Conservation (phyloP, 2,888 invertebrate genomes). For the Lacanobia wlatinum region DNA sequence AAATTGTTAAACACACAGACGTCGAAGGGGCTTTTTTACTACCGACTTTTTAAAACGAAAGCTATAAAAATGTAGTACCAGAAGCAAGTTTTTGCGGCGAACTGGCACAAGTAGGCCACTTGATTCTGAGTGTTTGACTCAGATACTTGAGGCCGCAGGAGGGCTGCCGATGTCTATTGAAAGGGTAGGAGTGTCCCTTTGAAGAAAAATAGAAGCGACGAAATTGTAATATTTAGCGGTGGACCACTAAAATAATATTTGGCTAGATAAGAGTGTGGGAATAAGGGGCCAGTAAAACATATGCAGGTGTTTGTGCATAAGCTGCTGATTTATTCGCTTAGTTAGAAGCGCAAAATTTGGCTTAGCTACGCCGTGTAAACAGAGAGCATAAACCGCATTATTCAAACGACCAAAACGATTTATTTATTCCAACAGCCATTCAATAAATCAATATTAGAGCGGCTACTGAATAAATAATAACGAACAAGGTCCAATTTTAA, state of each 20-base stretch:
- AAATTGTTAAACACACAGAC: slow-evolving; percentile 70
- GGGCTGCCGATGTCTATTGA: slow-evolving; percentile 53
- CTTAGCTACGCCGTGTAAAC: slow-evolving; percentile 4
- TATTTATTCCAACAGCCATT: slow-evolving; percentile 29
- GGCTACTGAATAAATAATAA: slow-evolving; percentile 54
- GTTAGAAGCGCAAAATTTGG: neutral
- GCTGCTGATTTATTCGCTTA: slow-evolving; percentile 12
- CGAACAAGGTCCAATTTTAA: slow-evolving; percentile 43
- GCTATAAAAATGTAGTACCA: slow-evolving; percentile 59
- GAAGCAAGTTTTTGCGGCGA: slow-evolving; percentile 56
- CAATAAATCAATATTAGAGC: slow-evolving; percentile 59
- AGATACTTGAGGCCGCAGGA: slow-evolving; percentile 61
- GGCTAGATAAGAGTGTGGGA: slow-evolving; percentile 16
- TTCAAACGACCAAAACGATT: slow-evolving; percentile 25
- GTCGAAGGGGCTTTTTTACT: slow-evolving; percentile 55
- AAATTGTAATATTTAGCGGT: slow-evolving; percentile 45
- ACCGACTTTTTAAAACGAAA: slow-evolving; percentile 50
- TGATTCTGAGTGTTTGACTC: slow-evolving; percentile 61
- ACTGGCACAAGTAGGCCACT: slow-evolving; percentile 64
- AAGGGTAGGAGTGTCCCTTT: slow-evolving; percentile 62
- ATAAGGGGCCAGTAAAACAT: neutral
- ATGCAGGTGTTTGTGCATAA: slow-evolving; percentile 12
- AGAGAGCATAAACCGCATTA: slow-evolving; percentile 11
- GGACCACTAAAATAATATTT: slow-evolving; percentile 43
- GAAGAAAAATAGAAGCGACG: slow-evolving; percentile 50